phyloP scores from a whole-genome alignment of 2,888 invertebrate species.

The Eucera pruinosa region DNA sequence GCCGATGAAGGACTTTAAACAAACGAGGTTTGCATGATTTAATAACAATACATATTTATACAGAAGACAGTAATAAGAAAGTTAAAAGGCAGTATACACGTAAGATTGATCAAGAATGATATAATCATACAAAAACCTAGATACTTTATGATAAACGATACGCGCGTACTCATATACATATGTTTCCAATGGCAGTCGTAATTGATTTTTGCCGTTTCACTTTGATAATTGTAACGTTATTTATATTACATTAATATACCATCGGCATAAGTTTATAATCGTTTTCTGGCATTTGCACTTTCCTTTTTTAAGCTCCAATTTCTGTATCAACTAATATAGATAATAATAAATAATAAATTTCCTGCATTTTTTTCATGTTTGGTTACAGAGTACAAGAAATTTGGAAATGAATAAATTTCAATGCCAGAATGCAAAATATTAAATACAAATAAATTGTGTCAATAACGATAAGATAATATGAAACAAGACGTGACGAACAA shows the following conservation, averaged over 20 bases:
- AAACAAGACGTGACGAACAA: conserved; percentile 46
- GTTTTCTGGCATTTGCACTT: conserved; percentile 47
- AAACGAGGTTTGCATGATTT: conserved; percentile 82
- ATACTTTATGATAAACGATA: conserved; percentile 82
- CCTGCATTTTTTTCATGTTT: conserved; percentile 28
- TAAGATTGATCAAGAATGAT: conserved; percentile 83
- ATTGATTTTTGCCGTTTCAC: conserved; percentile 83
- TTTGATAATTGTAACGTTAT: conserved; percentile 63
- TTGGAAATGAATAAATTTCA: conserved; percentile 37
- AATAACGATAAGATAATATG: conserved; percentile 57
- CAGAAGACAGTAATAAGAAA: conserved; percentile 84
- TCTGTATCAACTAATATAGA: conserved; percentile 8
- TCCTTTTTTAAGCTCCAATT: conserved; percentile 10
- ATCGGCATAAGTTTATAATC: conserved; percentile 42
- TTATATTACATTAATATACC: conserved; percentile 49
- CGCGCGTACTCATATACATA: conserved; percentile 82
- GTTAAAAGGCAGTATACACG: conserved; percentile 82
- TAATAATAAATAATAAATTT: too few species aligned
- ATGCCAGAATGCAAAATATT: conserved; percentile 66
- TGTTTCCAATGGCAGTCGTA: conserved; percentile 79
- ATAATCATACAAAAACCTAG: conserved; percentile 83
- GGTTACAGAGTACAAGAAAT: conserved; percentile 15
- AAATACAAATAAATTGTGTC: conserved; percentile 58
- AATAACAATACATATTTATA: conserved; percentile 84
- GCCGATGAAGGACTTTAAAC: conserved; percentile 80